These are phyloP conservation scores for Neopipo cinnamomea DNA, from an alignment of 2,113 vertebrate species.

Conservation along the genomic window DNA sequence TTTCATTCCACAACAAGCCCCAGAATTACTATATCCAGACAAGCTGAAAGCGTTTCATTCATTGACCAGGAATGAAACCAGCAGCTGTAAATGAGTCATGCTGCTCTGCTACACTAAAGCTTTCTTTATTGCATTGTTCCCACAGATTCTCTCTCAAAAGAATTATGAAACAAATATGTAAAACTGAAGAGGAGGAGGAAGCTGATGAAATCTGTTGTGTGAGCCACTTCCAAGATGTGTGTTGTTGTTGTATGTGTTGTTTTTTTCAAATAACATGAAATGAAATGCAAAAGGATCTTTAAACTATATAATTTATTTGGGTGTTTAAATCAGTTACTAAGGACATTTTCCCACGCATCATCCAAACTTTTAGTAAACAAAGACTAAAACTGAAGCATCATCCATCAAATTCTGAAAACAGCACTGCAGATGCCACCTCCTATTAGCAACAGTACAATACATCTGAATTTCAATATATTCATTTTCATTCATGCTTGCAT, in stretches of 20 bases:
- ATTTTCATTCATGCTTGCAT: background rate
- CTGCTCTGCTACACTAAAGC: background rate
- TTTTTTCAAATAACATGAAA: background rate
- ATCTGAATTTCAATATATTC: background rate
- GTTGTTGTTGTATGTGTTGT: background rate
- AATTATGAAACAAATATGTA: constrained; percentile 12
- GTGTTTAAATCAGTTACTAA: background rate
- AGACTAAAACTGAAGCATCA: background rate
- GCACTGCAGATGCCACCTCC: background rate
- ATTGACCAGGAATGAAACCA: constrained; percentile 28
- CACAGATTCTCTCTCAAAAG: constrained; percentile 2
- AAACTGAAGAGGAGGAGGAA: constrained; percentile 23
- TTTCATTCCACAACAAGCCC: background rate
- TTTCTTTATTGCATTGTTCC: constrained; percentile 32
- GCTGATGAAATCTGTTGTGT: background rate
- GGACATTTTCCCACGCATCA: background rate
- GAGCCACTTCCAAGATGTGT: background rate
- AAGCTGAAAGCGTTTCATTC: constrained; percentile 43
- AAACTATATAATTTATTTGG: background rate
- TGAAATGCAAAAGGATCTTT: background rate
- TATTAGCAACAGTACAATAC: background rate
- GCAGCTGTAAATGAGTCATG: constrained; percentile 61
- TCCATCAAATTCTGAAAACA: background rate
- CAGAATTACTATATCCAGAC: background rate
- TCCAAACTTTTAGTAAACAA: background rate